phyloP scores from a whole-genome alignment of 1,140 invertebrate genomes.

The Lamellibrachia luymesi region DNA sequence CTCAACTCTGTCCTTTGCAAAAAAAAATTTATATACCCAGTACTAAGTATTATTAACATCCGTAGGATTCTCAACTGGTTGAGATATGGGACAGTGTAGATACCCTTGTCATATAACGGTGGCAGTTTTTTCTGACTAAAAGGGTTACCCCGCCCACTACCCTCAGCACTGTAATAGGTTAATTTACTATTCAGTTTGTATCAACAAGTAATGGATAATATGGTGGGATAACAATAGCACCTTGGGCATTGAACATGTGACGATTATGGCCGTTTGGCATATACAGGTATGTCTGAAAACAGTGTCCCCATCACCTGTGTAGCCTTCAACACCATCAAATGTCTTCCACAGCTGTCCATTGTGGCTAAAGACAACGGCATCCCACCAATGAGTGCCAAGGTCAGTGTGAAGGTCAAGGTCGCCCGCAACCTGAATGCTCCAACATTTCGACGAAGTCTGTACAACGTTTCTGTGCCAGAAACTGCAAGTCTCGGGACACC shows the following conservation, averaged over 20 bases:
- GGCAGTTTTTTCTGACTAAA: too few relatives aligned
- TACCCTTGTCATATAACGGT: too few relatives aligned
- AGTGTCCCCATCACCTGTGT: neutral
- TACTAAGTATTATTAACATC: too few relatives aligned
- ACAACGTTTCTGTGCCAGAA: constrained; percentile 8
- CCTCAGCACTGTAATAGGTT: too few relatives aligned
- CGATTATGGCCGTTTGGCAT: neutral
- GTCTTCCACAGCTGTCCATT: constrained; percentile 15
- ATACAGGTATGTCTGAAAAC: neutral
- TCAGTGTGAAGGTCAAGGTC: neutral
- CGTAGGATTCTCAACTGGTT: too few relatives aligned
- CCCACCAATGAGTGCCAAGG: neutral
- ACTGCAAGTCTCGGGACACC: neutral
- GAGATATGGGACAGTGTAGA: too few relatives aligned
- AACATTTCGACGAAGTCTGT: neutral
- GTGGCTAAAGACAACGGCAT: constrained; percentile 16
- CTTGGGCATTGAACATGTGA: neutral
- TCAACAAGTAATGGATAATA: neutral
- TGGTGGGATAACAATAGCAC: neutral
- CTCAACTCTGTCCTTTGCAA: too few relatives aligned
- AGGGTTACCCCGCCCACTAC: too few relatives aligned
- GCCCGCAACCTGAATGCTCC: constrained; percentile 17
- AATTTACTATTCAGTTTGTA: too few relatives aligned
- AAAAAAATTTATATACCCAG: too few relatives aligned
- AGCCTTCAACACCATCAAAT: neutral